Base-by-base conservation (phyloP, 2,797 vertebrate species). In the Fringilla coelebs region DNA sequence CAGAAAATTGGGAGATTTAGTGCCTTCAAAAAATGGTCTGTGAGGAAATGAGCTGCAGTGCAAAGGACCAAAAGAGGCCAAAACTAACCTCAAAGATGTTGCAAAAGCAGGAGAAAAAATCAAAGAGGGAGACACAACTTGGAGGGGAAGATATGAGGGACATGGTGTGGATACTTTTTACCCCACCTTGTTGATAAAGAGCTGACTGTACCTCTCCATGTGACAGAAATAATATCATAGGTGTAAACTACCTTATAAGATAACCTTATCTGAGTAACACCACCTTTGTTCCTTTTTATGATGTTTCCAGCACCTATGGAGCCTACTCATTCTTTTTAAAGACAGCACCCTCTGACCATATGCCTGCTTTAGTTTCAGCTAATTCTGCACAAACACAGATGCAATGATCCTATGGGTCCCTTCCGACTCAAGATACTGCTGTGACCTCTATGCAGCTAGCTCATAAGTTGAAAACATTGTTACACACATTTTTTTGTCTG, bases 401-500 rank as follows among this genome's bases (percentile, higher is more conserved):
- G 16, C 54, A 36, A 40, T 73, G 72, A 48, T 65, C 40, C 32
- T 60, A 9, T 31, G 41, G 48, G 46, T 84, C n/a, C 8, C 8
- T 71, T 88, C 52, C 74, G 66, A 41, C 38, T 52, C 8, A 7
- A n/a, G 58, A 18, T 46, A 43, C 25, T 73, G 54, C 36, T 60
- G 6, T 68, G 34, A 32, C 36, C 32, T 72, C 62, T 70, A 1
- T 38, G 48, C 24, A 94, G 21, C 28, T 55, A 82, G 20, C 25
- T 76, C 22, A 2, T 16, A 67, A 76, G 24, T 63, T 67, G 48
- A 78, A 86, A 81, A 76, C 22, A 32, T 5, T 45, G 36, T 86
- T 75, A 49, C 93, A 73, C 65, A 78, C n/a, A 61, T 82, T 94
- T 95, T 95, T 85, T 84, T 7, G 28, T 78, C 54, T 25, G 26